Evolutionary conservation across 2,113 vertebrate species (phyloP), one percentile per base, ranked within the genome.

Genomic region (Nibea albiflora): DNA sequence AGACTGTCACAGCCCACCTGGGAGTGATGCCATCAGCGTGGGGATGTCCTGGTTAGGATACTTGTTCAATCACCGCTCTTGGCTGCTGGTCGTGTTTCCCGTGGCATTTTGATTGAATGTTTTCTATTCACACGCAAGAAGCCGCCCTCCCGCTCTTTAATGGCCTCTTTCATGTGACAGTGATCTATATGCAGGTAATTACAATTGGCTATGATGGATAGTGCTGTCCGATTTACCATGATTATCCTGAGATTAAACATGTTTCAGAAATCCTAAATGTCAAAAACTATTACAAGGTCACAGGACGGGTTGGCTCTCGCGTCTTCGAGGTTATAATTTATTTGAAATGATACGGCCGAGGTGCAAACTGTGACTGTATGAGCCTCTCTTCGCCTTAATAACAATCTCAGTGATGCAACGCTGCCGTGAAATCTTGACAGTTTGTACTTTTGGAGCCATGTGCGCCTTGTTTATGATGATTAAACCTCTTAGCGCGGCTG

Each of bases 131-230:
- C 85, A 84, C 81, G 26, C 83, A 63, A 63, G 66, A 84, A 56
- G 73, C 78, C 81, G 56, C 44, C 52, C 35, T 39, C 35, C 35
- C 35, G 35, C 35, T 39, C 35, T 39, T 76, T 81, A 82, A 86
- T 80, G 83, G 81, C 81, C 69, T 79, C 83, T 84, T 86, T 84
- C 85, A 85, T 84, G 81, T 86, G 92, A 92, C 91, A 92, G 80
- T 92, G 91, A 93, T 93, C 86, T 88, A 93, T 92, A 85, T 65
- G 73, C 83, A 89, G 84, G 88, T 92, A 91, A 93, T 92, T 90
- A 89, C 86, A 81, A 79, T n/a, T 83, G 92, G 81, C 91, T 19
- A 64, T 92, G 91, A 93, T 90, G 89, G 86, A 93, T 92, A 71
- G 87, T 4, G 53, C 88, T 80, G 83, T 88, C 87, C 44, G 53